Base-by-base conservation (phyloP, 2,888 invertebrate species). In the Acanthosepion lycidas region DNA sequence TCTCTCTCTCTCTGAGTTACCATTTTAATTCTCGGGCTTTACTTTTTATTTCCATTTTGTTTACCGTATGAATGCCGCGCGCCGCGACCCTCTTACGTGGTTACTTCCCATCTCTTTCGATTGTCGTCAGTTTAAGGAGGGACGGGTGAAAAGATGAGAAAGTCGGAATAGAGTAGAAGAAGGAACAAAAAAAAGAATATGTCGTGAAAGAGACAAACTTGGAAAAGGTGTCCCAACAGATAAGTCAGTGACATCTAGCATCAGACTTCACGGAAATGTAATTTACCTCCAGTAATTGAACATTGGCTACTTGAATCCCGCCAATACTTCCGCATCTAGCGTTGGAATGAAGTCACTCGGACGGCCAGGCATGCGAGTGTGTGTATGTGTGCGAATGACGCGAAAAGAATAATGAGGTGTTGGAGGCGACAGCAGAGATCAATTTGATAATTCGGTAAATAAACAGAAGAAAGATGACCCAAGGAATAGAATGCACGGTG, bases 251-350 rank as follows among this genome's bases (percentile, higher is more conserved):
- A 78, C 78, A 78, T 78, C n/a, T 78, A 12, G 78, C 78, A 78
- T 78, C 78, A 78, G 78, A 78, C 78, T 78, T 78, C n/a, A 78
- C 78, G 78, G 78, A 78, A 78, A 78, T 78, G 78, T 78, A 78
- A 78, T 78, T 78, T 78, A n/a, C 78, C 78, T 78, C 4, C 78
- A 33, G 78, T 78, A 78, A 78, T 78, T 78, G 78, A 78, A 78
- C 78, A 78, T 78, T 33, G 78, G 78, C 78, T 78, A 78, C 78
- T 78, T 78, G 78, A 78, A 78, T 78, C 78, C 15, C 78, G 78
- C 33, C 78, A 78, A 78, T 59, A 59, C 59, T 23, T 59, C 59
- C n/a, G 78, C 78, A 78, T 78, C 78, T n/a, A 78, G 78, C 78
- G n/a, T 78, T 78, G 78, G 78, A 78, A 78, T n/a, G n/a, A 23